Evolutionary conservation across 2,113 vertebrate genomes (phyloP), one percentile per base, ranked within the genome.

Genomic region (Dermatemys mawii): DNA sequence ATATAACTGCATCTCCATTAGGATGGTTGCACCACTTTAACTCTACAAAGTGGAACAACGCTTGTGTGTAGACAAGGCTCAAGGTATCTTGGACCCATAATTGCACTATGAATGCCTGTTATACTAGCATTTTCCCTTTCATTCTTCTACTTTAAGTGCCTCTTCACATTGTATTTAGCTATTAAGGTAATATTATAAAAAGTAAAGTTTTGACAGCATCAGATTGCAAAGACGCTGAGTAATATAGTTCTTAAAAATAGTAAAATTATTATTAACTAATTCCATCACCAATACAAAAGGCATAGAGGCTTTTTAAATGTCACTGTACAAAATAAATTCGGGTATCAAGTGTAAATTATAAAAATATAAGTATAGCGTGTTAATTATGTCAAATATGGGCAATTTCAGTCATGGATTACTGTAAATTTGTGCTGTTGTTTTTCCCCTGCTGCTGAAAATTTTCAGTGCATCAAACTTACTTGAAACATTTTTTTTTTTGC

Each of bases 401-500:
- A 82, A 81, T 86, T 86, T 88, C 24, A 88, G 27, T 2, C 57
- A 12, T 2, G 35, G 3, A 4, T 17, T 93, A 17, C 32, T 75
- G 5, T 1, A 0, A 5, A 67, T 3, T 50, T 5, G 41, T 2
- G 8, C 81, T 55, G 54, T 55, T 54, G 38, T 46, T 83, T 2
- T 81, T 67, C 48, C 14, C 24, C 19, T 67, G 6, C 8, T 82
- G 54, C 48, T 14, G 32, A 27, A 79, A 16, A 26, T 81, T 50
- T 11, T 81, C 41, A 11, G 49, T 90, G 35, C 26, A 75, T 76
- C 8, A 1, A 32, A 8, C 78, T 48, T 16, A 12, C 88, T 81
- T 90, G 8, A 51, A 89, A 7, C 32, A 26, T 81, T 81, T 29
- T 83, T 92, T 83, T 92, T 14, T 4, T 41, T 57, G 4, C 44